Base-by-base conservation (phyloP, 1,140 invertebrate genomes). In the Drosophila hydei region DNA sequence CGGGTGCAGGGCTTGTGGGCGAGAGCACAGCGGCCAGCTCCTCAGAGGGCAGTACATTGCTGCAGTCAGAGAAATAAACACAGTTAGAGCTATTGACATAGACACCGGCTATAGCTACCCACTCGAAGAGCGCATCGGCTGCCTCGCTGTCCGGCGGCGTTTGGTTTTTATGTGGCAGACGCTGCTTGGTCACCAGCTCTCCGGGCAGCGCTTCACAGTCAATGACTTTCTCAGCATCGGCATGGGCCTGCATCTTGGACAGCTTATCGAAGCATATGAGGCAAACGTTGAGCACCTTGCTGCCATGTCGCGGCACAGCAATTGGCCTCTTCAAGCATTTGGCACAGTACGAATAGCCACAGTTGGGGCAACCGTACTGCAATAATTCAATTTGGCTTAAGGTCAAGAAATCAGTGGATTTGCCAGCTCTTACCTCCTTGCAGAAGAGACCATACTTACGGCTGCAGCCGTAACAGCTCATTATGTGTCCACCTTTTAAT, bases 281-380 rank as follows among this genome's bases (percentile, higher is more conserved):
- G 30, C 87, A 91, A 1, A 91, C 85, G 19, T 90, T 80, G 9
- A 83, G 56, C 27, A 88, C 79, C 58, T 89, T 90, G n/a, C 73
- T 72, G 19, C 68, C 51, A 11, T 79, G 76, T 9, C 77, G 73
- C 11, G 83, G 84, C 77, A 93, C 92, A 85, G 90, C 93, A 75
- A 93, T 90, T 84, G 92, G 92, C 64, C 93, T 89, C 61, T 92
- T 93, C 42, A 95, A 88, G 89, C 94, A 95, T 88, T 94, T 94
- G 69, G 92, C 92, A 79, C 94, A 95, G 76, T 93, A 94, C 70
- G 94, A 94, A 78, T 94, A 93, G 21, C 94, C 94, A 89, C 94
- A 95, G 77, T 92, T 92, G 25, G 94, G 92, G 83, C 94, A 95
- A 3, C 94, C 94, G 92, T 93, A 92, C 94, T 90, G 33, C 16